Evolutionary conservation across 2,797 vertebrate species (phyloP).

Genomic region (Aselliscus stoliczkanus): DNA sequence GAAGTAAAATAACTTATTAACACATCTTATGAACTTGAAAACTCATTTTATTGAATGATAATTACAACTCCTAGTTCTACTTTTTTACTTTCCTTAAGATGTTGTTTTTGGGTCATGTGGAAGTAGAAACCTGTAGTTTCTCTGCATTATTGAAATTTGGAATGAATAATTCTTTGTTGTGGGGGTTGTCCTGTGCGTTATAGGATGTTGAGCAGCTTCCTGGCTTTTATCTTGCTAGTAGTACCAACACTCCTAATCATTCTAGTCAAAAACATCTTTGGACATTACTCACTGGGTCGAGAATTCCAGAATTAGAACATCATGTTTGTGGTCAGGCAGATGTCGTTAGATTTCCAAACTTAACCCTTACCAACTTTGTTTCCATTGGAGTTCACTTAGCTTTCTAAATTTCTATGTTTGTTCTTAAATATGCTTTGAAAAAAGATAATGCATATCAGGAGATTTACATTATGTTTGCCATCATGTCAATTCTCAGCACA

Average conservation of each 20-base stretch:
- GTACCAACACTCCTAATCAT: rapidly evolving
- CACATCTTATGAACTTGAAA: neutral
- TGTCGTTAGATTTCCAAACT: neutral
- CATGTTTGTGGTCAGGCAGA: neutral
- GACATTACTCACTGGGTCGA: neutral
- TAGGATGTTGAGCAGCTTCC: neutral
- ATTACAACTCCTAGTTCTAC: neutral
- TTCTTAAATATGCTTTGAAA: neutral
- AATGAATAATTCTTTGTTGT: neutral
- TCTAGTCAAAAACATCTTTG: neutral
- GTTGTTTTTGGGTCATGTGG: neutral
- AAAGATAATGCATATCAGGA: neutral
- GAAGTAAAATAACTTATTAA: neutral
- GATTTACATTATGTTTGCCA: neutral
- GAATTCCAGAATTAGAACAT: neutral
- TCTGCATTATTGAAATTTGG: neutral
- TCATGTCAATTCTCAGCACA: neutral
- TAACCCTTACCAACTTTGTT: neutral
- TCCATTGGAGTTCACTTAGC: neutral
- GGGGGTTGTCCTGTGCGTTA: neutral
- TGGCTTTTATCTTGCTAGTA: neutral
- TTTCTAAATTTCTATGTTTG: neutral
- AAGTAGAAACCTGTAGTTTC: neutral
- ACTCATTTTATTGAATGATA: neutral
- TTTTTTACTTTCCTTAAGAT: neutral